Percentiles rank a stretch among this genome's conserved stretches.
phyloP scores from a whole-genome alignment of 2,113 vertebrate species.

The Apodemus sylvaticus region DNA sequence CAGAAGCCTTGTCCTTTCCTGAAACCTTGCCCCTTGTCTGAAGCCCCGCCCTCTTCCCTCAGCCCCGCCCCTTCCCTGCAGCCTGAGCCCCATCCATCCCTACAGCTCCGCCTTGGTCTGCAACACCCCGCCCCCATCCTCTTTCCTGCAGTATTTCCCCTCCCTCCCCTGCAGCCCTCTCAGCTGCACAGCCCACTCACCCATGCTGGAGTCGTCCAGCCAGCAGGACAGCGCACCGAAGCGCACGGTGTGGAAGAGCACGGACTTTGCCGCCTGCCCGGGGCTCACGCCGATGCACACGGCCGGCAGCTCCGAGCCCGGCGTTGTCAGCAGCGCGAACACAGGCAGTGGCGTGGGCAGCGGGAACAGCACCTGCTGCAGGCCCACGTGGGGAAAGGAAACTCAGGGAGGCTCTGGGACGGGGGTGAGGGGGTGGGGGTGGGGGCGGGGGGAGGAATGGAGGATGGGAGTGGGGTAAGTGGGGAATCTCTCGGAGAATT shows the following conservation, averaged over 20 bases:
- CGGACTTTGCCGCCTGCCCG: conserved; percentile 72
- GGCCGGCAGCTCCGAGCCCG: conserved; percentile 90
- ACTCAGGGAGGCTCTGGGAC: neutral
- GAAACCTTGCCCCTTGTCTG: neutral
- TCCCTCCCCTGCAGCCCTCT: neutral
- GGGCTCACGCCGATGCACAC: conserved; percentile 90
- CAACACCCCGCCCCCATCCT: neutral
- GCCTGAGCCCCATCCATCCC: neutral
- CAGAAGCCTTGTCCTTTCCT: neutral
- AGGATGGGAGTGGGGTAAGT: neutral
- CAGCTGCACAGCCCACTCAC: conserved; percentile 73
- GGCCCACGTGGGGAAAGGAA: neutral
- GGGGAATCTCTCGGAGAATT: neutral
- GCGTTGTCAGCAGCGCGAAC: conserved; percentile 89
- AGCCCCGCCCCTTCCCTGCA: neutral
- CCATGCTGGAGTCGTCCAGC: conserved; percentile 87
- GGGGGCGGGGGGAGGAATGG: neutral
- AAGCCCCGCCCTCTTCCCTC: neutral
- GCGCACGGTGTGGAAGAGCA: conserved; percentile 91
- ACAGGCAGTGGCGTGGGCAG: conserved; percentile 89
- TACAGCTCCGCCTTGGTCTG: neutral
- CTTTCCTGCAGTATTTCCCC: neutral
- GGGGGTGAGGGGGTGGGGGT: neutral
- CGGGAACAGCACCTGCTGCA: conserved; percentile 93
- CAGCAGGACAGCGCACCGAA: conserved; percentile 94